These are phyloP conservation scores for Clarias magur DNA, from an alignment of 2,113 vertebrate species.

Conservation along the genomic window DNA sequence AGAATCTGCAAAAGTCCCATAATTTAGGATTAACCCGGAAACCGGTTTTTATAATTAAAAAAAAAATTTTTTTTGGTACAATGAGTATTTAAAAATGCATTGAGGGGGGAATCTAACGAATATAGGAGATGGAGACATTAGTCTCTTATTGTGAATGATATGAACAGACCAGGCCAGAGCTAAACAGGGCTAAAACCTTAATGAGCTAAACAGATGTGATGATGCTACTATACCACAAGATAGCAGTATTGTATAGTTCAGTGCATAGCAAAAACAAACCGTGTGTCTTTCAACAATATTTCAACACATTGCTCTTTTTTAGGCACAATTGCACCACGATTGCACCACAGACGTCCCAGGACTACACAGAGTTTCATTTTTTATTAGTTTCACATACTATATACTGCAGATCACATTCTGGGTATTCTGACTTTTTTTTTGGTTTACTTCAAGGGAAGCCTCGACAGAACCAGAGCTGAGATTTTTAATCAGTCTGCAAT, in stretches of 20 bases:
- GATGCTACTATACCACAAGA: slow-evolving; percentile 15
- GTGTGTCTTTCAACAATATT: neutral
- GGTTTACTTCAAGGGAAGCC: too few relatives aligned
- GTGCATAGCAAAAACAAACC: neutral
- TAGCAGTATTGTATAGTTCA: neutral
- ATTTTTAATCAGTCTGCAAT: too few relatives aligned
- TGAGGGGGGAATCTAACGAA: neutral
- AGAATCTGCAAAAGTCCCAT: neutral
- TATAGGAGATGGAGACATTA: neutral
- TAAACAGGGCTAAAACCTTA: neutral
- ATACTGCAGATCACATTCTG: neutral
- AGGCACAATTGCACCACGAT: too few relatives aligned
- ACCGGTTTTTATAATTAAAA: too few relatives aligned
- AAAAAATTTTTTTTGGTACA: neutral
- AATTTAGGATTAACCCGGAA: neutral
- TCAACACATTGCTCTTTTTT: neutral
- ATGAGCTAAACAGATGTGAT: neutral
- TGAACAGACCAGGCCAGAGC: neutral
- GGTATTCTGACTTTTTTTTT: neutral
- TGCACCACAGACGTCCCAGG: neutral
- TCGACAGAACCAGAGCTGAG: too few relatives aligned
- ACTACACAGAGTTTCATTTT: neutral
- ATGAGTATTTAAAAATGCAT: neutral
- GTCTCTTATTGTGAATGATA: neutral
- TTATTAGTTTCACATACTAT: neutral